These are phyloP conservation scores for Amphipoea oculea DNA, from an alignment of 2,888 invertebrate genomes.

Conservation along the genomic window DNA sequence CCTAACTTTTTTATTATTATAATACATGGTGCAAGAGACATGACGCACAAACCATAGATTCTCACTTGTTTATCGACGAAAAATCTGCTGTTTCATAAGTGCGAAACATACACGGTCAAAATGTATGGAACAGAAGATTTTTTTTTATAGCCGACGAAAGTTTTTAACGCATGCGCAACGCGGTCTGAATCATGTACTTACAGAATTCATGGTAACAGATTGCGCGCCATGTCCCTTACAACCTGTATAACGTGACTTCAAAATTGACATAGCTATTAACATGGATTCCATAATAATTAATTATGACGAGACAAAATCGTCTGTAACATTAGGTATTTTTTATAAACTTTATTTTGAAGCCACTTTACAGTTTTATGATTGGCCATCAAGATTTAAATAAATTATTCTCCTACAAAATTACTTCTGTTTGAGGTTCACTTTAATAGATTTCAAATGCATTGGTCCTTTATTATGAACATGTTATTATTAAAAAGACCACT, in stretches of 20 bases:
- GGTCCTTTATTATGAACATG: conserved; percentile 64
- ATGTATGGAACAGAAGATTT: background rate
- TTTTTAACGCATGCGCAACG: background rate
- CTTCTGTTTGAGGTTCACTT: conserved; percentile 40
- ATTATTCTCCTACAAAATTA: conserved; percentile 47
- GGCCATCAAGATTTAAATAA: conserved; percentile 34
- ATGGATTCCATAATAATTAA: conserved; percentile 14
- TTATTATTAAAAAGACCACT: conserved; percentile 56
- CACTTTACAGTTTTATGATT: conserved; percentile 34
- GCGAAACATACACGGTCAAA: background rate
- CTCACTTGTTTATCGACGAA: background rate
- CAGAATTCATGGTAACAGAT: background rate
- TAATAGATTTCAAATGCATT: conserved; percentile 57
- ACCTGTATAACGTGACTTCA: conserved; percentile 32
- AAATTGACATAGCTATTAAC: conserved; percentile 50
- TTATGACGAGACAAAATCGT: conserved; percentile 23
- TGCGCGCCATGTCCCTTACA: background rate
- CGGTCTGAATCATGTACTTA: too few species aligned
- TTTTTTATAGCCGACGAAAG: background rate
- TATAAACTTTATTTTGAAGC: conserved; percentile 38
- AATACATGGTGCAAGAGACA: background rate
- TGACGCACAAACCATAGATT: background rate
- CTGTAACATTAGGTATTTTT: conserved; percentile 1
- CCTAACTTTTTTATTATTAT: conserved; percentile 24
- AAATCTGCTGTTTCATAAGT: background rate